Evolutionary conservation across 1,140 invertebrate species (phyloP).

Genomic region (Heliconius congener): DNA sequence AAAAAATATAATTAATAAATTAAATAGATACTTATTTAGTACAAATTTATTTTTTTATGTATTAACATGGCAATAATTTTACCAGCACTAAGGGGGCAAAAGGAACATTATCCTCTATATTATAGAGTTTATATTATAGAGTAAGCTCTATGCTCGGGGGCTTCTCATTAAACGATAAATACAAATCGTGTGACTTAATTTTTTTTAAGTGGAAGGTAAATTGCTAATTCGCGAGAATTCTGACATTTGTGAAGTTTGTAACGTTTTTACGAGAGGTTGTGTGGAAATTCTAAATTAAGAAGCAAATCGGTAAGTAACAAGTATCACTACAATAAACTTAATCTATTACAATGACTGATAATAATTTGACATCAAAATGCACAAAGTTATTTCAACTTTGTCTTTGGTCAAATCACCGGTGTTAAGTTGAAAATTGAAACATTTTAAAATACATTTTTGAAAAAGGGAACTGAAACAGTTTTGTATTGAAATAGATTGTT

Average conservation of each 20-base stretch:
- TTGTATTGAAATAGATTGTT: background rate
- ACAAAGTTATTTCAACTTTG: conserved; percentile 1
- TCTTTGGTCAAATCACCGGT: background rate
- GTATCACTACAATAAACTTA: background rate
- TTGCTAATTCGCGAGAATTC: background rate
- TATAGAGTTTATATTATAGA: no score
- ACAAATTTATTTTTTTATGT: background rate
- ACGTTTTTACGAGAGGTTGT: background rate
- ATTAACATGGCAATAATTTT: background rate
- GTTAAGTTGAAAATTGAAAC: background rate
- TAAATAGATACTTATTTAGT: no score
- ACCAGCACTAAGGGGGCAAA: no score
- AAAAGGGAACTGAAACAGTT: background rate
- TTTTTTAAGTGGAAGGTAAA: background rate
- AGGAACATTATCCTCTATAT: no score
- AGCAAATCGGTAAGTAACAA: background rate
- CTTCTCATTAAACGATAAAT: background rate
- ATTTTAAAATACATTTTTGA: background rate
- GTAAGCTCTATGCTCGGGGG: background rate
- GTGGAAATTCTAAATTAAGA: background rate
- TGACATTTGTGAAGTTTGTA: conserved; percentile 4
- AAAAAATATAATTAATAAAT: no score
- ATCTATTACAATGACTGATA: background rate
- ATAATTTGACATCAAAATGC: background rate
- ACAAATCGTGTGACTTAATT: background rate